A percentile compares a stretch with the other conserved stretches of the same genome.
Conservation (phyloP, 1,140 invertebrate species). For the Gonatopus flavifemur region DNA sequence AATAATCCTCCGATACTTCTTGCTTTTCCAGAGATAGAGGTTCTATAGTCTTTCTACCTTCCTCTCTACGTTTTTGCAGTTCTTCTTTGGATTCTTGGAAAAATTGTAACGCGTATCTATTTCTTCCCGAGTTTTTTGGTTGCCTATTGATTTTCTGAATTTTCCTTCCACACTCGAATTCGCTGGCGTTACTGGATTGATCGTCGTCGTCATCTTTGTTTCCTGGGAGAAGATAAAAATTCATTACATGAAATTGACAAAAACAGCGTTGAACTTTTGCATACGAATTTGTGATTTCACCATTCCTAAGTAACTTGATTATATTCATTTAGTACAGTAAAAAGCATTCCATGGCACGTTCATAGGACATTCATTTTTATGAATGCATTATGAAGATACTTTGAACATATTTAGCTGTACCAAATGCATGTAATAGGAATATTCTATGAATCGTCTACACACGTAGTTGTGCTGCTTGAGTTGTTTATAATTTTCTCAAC, state of each 20-base stretch:
- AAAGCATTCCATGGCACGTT: too few relatives aligned
- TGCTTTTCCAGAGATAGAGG: constrained; percentile 62
- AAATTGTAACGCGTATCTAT: constrained; percentile 75
- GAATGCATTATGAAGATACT: too few relatives aligned
- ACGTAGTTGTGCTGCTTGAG: too few relatives aligned
- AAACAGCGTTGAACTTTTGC: too few relatives aligned
- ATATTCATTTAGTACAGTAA: too few relatives aligned
- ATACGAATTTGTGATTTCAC: too few relatives aligned
- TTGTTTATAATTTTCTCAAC: too few relatives aligned
- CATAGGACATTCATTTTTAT: too few relatives aligned
- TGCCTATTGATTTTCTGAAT: constrained; percentile 61
- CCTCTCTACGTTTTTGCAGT: constrained; percentile 65
- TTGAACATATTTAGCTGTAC: too few relatives aligned
- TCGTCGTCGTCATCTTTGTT: constrained; percentile 35
- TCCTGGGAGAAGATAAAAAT: neutral
- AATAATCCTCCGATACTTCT: constrained; percentile 75
- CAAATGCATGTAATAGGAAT: too few relatives aligned
- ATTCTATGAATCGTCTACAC: too few relatives aligned
- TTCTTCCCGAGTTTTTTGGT: constrained; percentile 43
- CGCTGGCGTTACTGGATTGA: neutral
- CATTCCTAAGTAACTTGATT: too few relatives aligned
- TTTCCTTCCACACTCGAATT: neutral
- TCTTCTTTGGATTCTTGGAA: constrained; percentile 72
- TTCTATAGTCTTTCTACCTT: constrained; percentile 63
- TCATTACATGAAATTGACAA: constrained; percentile 7